Evolutionary conservation across 2,113 vertebrate species (phyloP), one percentile per base, ranked within the genome.

Genomic region (Atherinomorus stipes): DNA sequence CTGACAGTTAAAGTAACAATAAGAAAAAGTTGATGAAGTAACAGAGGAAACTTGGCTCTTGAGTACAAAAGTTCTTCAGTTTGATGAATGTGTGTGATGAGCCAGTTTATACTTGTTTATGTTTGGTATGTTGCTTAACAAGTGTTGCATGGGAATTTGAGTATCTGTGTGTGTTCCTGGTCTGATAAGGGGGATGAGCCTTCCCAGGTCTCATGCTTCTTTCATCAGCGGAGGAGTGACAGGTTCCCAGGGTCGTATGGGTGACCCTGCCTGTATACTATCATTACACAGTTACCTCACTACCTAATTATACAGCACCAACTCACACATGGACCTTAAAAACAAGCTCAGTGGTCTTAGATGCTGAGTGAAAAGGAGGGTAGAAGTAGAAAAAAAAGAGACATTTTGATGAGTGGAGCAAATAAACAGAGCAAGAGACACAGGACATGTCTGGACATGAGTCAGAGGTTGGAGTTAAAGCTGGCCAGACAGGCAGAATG

Each of bases 181-280:
- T 64, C 78, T 92, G 91, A 93, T 93, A 92, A 91, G 73, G 58
- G 76, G 85, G 80, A 86, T 85, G 88, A 92, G 85, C 26, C 86
- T 92, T 93, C 91, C 91, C 91, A 92, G 85, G 85, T 91, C 78
- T 68, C 38, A 61, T 50, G 63, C 61, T 69, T 83, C 92, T 92
- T 93, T 93, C 90, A 94, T 94, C 88, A 85, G 88, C 59, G n/a
- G 52, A 57, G 52, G 66, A 81, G 83, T 77, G 81, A 88, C 91
- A 79, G 89, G 87, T 94, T 94, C 91, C 91, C 91, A 92, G 90
- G 91, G 87, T 90, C 89, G 71, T 51, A 85, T 60, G 67, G 78
- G 52, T 77, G 86, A 91, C 90, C 84, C 56, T 72, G 83, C 38
- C 78, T 89, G 88, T 68, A 71, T 75, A 80, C 79, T 76, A 76